phyloP scores from a whole-genome alignment of 2,113 vertebrate species.

The Coturnix japonica region DNA sequence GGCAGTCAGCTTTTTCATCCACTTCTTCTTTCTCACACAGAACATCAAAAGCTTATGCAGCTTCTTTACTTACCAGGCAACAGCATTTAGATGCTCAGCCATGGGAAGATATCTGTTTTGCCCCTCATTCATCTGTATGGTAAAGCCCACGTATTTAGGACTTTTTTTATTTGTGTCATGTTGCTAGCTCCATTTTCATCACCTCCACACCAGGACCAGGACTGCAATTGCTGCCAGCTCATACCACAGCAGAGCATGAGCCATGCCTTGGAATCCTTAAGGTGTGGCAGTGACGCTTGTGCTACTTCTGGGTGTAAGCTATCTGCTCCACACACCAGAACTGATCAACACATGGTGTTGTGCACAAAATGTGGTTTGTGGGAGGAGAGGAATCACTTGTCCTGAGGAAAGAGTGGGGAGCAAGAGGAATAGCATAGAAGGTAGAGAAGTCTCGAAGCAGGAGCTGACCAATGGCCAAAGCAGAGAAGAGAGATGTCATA shows the following conservation, averaged over 20 bases:
- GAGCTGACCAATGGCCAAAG: rapidly evolving
- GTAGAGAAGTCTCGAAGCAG: not conserved
- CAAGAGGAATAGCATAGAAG: not conserved
- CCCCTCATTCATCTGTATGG: not conserved
- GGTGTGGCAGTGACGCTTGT: not conserved
- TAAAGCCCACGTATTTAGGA: not conserved
- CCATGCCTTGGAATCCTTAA: not conserved
- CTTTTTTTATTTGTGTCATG: not conserved
- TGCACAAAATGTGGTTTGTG: not conserved
- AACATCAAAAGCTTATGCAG: not conserved
- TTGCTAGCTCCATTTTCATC: not conserved
- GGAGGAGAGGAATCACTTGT: not conserved
- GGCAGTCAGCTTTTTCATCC: not conserved
- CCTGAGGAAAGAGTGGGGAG: not conserved
- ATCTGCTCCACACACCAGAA: not conserved
- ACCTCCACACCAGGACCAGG: not conserved
- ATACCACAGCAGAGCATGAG: not conserved
- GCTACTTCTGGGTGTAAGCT: not conserved
- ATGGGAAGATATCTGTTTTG: not conserved
- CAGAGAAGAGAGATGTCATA: not conserved
- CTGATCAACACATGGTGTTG: not conserved
- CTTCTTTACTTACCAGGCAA: not conserved
- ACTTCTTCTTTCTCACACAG: not conserved
- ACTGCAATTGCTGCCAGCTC: not conserved
- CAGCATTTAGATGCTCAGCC: not conserved